Percentiles rank a stretch among this genome's conserved stretches.
These are phyloP conservation scores for Scolanthus callimorphus DNA, from an alignment of 92 coral and sea anemone species.

Conservation along the genomic window DNA sequence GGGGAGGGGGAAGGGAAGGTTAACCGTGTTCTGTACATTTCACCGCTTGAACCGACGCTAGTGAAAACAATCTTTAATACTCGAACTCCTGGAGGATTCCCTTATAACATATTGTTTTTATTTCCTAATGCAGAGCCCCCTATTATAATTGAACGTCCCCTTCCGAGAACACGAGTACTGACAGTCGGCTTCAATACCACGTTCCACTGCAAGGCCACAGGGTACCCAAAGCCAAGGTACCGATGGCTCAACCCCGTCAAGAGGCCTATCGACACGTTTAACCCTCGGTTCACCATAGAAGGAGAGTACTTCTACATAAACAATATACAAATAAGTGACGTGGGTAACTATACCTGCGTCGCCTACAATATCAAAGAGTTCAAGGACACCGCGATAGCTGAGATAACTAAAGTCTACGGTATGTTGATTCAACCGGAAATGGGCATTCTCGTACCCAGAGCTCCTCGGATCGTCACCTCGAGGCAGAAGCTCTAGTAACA, in stretches of 20 bases:
- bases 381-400: conserved; percentile 22
- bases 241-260: conserved; percentile 28
- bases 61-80: background rate
- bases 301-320: conserved; percentile 28
- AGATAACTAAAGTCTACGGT: conserved; percentile 27
- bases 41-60: too few species aligned
- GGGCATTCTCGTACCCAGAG: too few species aligned
- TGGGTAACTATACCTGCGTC: conserved; percentile 32
- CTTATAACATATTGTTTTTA: background rate
- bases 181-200: conserved; percentile 43
- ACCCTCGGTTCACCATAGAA: conserved; percentile 22
- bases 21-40: too few species aligned
- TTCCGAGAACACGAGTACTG: conserved; percentile 23
- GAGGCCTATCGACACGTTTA: conserved; percentile 6
- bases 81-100: background rate
- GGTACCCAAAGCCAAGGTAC: conserved; percentile 38
- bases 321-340: conserved; percentile 14
- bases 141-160: conserved; percentile 24
- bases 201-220: conserved; percentile 38
- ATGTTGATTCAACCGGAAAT: too few species aligned
- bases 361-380: conserved; percentile 22
- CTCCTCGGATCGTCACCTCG: too few species aligned
- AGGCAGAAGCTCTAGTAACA: too few species aligned
- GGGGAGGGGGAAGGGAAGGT: background rate
- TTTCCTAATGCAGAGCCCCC: conserved; percentile 29